phyloP scores from a whole-genome alignment of 2,888 invertebrate genomes.

The Eristalis intricaria region DNA sequence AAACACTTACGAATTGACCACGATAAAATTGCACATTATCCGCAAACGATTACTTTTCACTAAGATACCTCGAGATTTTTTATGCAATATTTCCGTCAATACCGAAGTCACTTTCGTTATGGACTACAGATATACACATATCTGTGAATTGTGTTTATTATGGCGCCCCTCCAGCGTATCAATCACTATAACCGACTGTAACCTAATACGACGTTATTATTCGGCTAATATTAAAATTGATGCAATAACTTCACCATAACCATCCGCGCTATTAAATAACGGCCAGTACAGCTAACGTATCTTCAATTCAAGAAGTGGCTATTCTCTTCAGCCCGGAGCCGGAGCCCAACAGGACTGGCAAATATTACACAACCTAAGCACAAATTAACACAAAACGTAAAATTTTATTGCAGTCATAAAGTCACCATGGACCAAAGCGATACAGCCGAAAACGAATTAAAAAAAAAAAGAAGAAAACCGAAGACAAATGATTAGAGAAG shows the following conservation, averaged over 20 bases:
- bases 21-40: too few relatives aligned
- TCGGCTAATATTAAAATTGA: conserved; percentile 24
- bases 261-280: conserved; percentile 40
- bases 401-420: conserved; percentile 68
- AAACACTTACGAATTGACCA: too few relatives aligned
- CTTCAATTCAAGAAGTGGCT: conserved; percentile 1
- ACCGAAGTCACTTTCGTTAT: too few relatives aligned
- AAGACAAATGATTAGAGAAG: conserved; percentile 67
- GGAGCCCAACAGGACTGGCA: neutral
- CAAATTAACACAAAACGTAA: conserved; percentile 68
- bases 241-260: conserved; percentile 8
- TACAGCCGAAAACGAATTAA: conserved; percentile 43
- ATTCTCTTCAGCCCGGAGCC: neutral
- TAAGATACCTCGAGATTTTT: too few relatives aligned
- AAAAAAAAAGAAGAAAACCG: conserved; percentile 25
- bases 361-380: conserved; percentile 61
- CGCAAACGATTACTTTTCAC: too few relatives aligned
- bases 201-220: conserved; percentile 12
- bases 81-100: too few relatives aligned
- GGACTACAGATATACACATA: too few relatives aligned
- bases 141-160: neutral
- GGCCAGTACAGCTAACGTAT: conserved; percentile 25
- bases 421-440: conserved; percentile 53
- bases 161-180: neutral
- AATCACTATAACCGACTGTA: neutral